Evolutionary conservation across 2,888 invertebrate species (phyloP).

Genomic region (Lasioglossum zephyrum): DNA sequence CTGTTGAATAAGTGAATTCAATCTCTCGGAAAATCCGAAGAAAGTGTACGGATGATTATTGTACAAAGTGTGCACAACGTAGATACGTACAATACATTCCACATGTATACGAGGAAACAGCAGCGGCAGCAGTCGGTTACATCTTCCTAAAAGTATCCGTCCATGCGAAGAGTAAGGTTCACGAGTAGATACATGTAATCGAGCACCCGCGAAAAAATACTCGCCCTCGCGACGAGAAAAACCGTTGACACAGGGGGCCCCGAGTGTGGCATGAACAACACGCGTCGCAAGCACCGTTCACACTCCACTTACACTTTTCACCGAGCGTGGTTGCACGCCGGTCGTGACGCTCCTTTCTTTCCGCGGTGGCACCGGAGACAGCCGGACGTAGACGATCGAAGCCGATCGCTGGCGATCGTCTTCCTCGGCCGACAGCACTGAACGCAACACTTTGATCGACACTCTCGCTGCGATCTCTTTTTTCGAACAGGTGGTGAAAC

Average conservation of each 20-base stretch:
- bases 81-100: conserved; percentile 52
- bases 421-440: background rate
- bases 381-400: conserved; percentile 67
- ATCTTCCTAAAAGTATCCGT: conserved; percentile 31
- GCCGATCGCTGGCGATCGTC: conserved; percentile 56
- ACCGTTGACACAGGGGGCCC: conserved; percentile 47
- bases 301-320: conserved; percentile 72
- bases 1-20: background rate
- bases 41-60: background rate
- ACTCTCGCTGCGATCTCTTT: conserved; percentile 28
- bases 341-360: conserved; percentile 60
- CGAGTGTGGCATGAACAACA: conserved; percentile 37
- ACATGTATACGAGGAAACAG: conserved; percentile 21
- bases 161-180: conserved; percentile 6
- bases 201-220: conserved; percentile 28
- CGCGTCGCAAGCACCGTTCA: conserved; percentile 59
- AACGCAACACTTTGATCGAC: conserved; percentile 20
- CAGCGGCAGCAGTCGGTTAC: conserved; percentile 31
- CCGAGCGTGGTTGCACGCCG: conserved; percentile 51
- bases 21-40: background rate
- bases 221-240: conserved; percentile 32
- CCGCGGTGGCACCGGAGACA: conserved; percentile 38
- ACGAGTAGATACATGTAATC: background rate
- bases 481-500: conserved; percentile 34
- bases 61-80: background rate